phyloP scores from a whole-genome alignment of 2,797 vertebrate genomes.

The Semotilus atromaculatus region DNA sequence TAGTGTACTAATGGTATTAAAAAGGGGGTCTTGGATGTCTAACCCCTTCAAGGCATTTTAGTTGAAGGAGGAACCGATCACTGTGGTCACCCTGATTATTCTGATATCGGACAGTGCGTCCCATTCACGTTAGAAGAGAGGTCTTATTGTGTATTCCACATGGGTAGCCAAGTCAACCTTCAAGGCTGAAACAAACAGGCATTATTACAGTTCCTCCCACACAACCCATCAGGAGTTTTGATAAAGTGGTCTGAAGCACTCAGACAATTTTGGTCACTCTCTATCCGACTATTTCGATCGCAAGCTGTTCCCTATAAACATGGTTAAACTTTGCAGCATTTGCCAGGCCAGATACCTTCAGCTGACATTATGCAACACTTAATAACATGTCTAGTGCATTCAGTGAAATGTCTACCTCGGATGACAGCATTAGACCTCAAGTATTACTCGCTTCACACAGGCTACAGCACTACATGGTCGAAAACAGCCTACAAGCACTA shows the following conservation, averaged over 20 bases:
- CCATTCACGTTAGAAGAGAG: constrained; percentile 69
- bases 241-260: constrained; percentile 45
- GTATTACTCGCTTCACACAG: not conserved
- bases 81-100: not conserved
- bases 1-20: not conserved
- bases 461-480: not conserved
- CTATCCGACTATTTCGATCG: no score
- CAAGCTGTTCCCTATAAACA: not conserved
- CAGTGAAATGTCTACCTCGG: not conserved
- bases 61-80: not conserved
- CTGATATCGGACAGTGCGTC: constrained; percentile 28
- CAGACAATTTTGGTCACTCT: constrained; percentile 1
- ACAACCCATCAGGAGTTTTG: constrained; percentile 50
- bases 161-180: constrained; percentile 52
- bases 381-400: constrained; percentile 2
- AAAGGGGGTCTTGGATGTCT: not conserved
- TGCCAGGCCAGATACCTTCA: not conserved
- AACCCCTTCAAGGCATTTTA: not conserved
- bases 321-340: not conserved
- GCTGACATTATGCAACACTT: not conserved
- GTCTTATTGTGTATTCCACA: constrained; percentile 70
- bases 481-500: constrained; percentile 26
- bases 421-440: not conserved
- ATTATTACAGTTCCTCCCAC: constrained; percentile 16
- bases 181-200: constrained; percentile 50